Percentiles rank a stretch among this genome's conserved stretches.
Evolutionary conservation across 2,797 vertebrate species (phyloP).

Genomic region (Gephyroberyx darwinii): DNA sequence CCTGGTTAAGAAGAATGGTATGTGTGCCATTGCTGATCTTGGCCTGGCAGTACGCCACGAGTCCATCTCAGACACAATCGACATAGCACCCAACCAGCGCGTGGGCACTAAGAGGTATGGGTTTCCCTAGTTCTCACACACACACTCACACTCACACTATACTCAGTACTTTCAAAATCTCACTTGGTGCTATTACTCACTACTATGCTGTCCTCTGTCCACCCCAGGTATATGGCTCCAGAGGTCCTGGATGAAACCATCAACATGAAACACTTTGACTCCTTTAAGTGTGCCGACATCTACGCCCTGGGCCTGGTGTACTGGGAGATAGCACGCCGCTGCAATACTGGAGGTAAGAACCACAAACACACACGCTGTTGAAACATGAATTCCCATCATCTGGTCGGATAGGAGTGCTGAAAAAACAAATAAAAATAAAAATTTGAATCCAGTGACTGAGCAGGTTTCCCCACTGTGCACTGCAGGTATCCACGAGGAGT

Average conservation of each 20-base stretch:
- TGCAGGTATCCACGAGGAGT: slow-evolving; percentile 96
- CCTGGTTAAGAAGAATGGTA: slow-evolving; percentile 97
- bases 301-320: slow-evolving; percentile 97
- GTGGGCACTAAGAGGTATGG: slow-evolving; percentile 96
- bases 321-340: slow-evolving; percentile 97
- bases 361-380: neutral
- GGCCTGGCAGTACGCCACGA: slow-evolving; percentile 97
- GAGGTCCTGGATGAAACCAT: slow-evolving; percentile 99
- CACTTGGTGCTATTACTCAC: no score
- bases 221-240: slow-evolving; percentile 94
- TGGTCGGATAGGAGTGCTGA: neutral
- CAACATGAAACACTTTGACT: slow-evolving; percentile 99
- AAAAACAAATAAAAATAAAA: no score
- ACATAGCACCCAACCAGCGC: slow-evolving; percentile 97
- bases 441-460: slow-evolving; percentile 23
- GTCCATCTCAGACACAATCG: slow-evolving; percentile 95
- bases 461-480: neutral
- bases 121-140: neutral
- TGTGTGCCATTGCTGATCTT: slow-evolving; percentile 96
- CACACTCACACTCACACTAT: neutral
- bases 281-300: slow-evolving; percentile 98
- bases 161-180: neutral
- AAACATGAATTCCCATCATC: neutral
- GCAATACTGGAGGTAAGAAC: slow-evolving; percentile 90
- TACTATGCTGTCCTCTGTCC: neutral